Conservation (phyloP, 2,113 vertebrate genomes). For the Plecotus auritus region DNA sequence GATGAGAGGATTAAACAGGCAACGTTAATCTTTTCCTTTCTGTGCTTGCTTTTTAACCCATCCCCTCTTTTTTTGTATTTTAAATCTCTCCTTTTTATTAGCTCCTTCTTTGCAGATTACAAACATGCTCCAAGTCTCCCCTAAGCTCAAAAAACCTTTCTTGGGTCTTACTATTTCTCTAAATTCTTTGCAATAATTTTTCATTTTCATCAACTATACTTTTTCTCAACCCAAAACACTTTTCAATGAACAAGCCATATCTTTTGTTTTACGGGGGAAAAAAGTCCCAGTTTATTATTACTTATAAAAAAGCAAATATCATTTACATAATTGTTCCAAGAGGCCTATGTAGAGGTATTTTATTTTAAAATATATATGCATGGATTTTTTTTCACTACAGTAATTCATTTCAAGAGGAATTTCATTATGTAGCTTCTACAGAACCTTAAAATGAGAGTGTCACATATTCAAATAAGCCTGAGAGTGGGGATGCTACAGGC, state of each 20-base stretch:
- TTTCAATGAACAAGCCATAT: not conserved
- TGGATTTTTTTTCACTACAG: not conserved
- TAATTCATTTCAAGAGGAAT: conserved; percentile 66
- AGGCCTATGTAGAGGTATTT: not conserved
- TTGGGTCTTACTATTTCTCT: not conserved
- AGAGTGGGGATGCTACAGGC: conserved; percentile 45
- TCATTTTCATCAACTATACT: not conserved
- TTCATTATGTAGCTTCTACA: conserved; percentile 55
- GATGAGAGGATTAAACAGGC: not conserved
- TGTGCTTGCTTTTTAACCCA: not conserved
- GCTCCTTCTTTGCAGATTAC: not conserved
- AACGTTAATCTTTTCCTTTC: not conserved
- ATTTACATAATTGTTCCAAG: conserved; percentile 22
- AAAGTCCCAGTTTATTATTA: conserved; percentile 19
- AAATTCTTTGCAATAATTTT: not conserved
- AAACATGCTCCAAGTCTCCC: not conserved
- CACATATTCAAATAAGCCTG: conserved; percentile 64
- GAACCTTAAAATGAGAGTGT: conserved; percentile 23
- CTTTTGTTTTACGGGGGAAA: not conserved
- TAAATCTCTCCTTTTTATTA: not conserved
- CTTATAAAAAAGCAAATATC: conserved; percentile 37
- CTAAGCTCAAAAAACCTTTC: not conserved
- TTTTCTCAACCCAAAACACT: not conserved
- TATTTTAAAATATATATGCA: conserved; percentile 21
- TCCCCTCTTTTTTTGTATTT: not conserved